phyloP scores from a whole-genome alignment of 2,113 vertebrate species.

The Siniperca chuatsi region DNA sequence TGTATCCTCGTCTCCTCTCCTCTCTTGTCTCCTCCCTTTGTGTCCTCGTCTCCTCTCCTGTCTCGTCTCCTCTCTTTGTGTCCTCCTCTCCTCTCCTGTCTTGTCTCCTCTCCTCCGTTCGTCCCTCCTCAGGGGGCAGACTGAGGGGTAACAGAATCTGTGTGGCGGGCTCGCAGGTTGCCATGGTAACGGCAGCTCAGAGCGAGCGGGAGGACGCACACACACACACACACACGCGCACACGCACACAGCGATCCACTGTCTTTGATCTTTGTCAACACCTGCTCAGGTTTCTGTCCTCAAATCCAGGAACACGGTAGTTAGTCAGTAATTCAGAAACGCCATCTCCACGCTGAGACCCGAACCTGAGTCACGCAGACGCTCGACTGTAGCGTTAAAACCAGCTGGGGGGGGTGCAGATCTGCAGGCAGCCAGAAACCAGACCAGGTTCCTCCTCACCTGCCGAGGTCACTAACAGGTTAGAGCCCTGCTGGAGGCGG shows the following conservation, averaged over 20 bases:
- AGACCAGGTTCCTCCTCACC: no score
- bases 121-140: no score
- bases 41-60: neutral
- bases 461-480: no score
- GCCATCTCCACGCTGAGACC: no score
- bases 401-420: no score
- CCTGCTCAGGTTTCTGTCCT: neutral
- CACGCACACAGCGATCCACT: neutral
- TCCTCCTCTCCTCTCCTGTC: no score
- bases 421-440: no score
- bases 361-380: no score
- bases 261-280: neutral
- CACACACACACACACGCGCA: slow-evolving; percentile 7
- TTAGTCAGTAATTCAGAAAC: no score
- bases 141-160: slow-evolving; percentile 10
- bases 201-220: neutral
- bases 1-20: neutral
- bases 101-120: neutral
- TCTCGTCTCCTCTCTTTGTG: neutral
- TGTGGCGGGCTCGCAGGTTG: slow-evolving; percentile 2
- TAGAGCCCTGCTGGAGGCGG: no score
- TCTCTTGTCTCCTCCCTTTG: neutral
- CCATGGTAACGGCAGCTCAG: slow-evolving; percentile 37
- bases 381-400: no score
- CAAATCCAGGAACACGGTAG: no score